Evolutionary conservation across 2,113 vertebrate genomes (phyloP), one percentile per base, ranked within the genome.

Genomic region (Saccopteryx leptura): DNA sequence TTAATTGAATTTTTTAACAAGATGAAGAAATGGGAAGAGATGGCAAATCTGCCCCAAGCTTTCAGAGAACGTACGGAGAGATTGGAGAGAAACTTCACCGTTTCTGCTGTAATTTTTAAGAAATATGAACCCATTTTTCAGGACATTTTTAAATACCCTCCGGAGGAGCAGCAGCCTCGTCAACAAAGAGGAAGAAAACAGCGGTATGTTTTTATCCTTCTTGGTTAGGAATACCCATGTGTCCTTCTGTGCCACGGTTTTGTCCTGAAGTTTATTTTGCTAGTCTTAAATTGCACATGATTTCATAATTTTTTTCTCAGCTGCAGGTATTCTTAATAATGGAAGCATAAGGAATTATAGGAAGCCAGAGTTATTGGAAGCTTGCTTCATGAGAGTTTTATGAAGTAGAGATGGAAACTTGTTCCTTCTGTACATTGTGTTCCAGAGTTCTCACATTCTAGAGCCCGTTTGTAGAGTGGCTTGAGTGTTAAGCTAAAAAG

Each of bases 1-100:
- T 98, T 99, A 92, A 99, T 99, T 0, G 99, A 99, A 97, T 99
- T 99, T 97, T 99, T 99, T 93, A 99, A 98, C 97, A 99, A 99
- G 98, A 99, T 99, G 99, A 99, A 99, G 98, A 99, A 99, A 87
- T 99, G 99, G 99, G 99, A 99, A 98, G 99, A 99, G 93, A 99
- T 99, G 99, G 99, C 99, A 93, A 98, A 98, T 92, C 98, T 99
- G 46, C 98, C 99, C 1, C 97, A 98, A 78, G 99, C 99, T 23
- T 99, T 99, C 98, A 98, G 99, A 95, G 99, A 99, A 87, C 98
- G 99, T 94, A 99, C 99, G 0, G 98, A 99, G 93, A 99, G 99
- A 94, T 97, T 99, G 74, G 99, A 99, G 98, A 99, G 99, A 54
- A 99, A 99, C 96, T 99, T 99, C 21, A 99, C 99, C 0, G 99